Evolutionary conservation across 2,888 invertebrate species (phyloP).

Genomic region (Catocala sponsa): DNA sequence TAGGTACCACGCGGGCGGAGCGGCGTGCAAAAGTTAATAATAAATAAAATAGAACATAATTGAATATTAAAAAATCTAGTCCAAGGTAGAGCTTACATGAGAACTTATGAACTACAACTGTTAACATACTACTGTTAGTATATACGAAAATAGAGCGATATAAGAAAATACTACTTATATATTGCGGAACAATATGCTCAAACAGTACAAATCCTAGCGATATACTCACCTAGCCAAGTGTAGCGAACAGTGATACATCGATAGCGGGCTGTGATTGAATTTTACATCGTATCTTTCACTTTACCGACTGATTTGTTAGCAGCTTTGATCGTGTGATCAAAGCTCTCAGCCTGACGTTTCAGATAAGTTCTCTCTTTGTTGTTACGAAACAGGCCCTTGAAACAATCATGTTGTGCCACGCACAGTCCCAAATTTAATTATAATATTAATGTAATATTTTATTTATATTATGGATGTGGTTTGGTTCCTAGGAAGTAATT

Average conservation of each 20-base stretch:
- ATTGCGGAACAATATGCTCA: too few species aligned
- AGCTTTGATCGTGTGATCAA: slow-evolving; percentile 7
- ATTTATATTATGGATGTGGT: background rate
- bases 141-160: too few species aligned
- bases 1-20: too few species aligned
- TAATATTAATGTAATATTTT: slow-evolving; percentile 1
- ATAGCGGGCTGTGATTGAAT: background rate
- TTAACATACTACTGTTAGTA: too few species aligned
- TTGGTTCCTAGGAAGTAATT: too few species aligned
- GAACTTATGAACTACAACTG: too few species aligned
- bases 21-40: too few species aligned
- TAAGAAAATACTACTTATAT: too few species aligned
- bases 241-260: background rate
- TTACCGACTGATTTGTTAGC: slow-evolving; percentile 1
- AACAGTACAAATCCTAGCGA: background rate
- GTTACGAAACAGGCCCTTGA: background rate
- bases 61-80: too few species aligned
- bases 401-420: slow-evolving; percentile 2
- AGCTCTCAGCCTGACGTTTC: slow-evolving; percentile 6
- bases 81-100: too few species aligned
- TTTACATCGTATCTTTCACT: slow-evolving; percentile 5
- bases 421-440: background rate
- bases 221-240: background rate
- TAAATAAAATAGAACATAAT: too few species aligned
- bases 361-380: slow-evolving; percentile 5